Evolutionary conservation across 1,140 invertebrate species (phyloP).

Genomic region (Lasioglossum albipes): DNA sequence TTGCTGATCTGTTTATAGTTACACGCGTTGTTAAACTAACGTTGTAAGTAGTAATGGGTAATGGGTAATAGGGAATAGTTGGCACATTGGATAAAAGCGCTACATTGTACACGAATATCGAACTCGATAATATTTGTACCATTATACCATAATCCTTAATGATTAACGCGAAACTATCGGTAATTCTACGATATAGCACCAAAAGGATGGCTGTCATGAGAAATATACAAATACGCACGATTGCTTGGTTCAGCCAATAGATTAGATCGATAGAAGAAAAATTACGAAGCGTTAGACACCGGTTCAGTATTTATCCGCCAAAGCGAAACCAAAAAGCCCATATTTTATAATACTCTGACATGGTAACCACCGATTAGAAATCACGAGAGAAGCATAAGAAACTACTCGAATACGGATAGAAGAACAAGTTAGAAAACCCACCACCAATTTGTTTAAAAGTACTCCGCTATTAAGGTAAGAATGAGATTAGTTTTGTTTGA

Average conservation of each 20-base stretch:
- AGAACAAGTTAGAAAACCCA: constrained; percentile 69
- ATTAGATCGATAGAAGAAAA: background rate
- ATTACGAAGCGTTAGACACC: constrained; percentile 32
- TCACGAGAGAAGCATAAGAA: constrained; percentile 30
- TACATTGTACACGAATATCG: background rate
- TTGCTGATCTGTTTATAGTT: constrained; percentile 24
- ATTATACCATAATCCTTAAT: constrained; percentile 21
- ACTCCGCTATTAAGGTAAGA: constrained; percentile 71
- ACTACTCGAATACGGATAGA: constrained; percentile 47
- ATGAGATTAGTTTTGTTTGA: constrained; percentile 71
- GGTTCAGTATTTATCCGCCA: constrained; percentile 25
- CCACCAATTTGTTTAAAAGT: constrained; percentile 67
- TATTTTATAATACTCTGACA: constrained; percentile 22
- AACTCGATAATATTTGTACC: background rate
- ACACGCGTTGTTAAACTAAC: constrained; percentile 17
- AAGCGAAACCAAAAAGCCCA: constrained; percentile 18
- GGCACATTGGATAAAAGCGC: constrained; percentile 50
- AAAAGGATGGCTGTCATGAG: constrained; percentile 36
- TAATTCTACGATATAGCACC: constrained; percentile 53
- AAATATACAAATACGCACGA: constrained; percentile 2
- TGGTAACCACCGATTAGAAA: constrained; percentile 47
- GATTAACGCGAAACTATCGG: constrained; percentile 31
- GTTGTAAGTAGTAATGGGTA: constrained; percentile 8
- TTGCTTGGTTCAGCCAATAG: background rate
- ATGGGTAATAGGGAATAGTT: constrained; percentile 11